A percentile compares a stretch with the other conserved stretches of the same genome.
These are phyloP conservation scores for Leiothrix lutea DNA, from an alignment of 2,113 vertebrate genomes.

Conservation along the genomic window DNA sequence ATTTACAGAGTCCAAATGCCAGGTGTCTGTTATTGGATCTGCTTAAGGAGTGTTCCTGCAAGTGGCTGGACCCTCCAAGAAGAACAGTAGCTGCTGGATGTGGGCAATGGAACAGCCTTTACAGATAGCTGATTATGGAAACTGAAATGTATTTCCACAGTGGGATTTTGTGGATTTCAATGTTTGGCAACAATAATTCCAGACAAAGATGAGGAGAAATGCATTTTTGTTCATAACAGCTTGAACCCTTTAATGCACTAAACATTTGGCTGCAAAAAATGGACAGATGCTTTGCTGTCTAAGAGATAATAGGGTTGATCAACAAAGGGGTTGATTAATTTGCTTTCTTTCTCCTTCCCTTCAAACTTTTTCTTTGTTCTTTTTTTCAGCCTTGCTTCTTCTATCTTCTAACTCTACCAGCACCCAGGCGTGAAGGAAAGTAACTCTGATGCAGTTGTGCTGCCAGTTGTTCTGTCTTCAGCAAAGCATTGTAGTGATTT, in stretches of 20 bases:
- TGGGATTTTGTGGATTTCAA: not conserved
- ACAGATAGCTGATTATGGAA: not conserved
- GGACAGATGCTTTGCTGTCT: not conserved
- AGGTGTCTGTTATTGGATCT: not conserved
- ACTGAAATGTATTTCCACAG: not conserved
- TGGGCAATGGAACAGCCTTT: not conserved
- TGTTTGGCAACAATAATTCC: not conserved
- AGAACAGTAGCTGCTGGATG: not conserved
- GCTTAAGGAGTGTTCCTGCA: not conserved
- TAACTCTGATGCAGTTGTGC: not conserved
- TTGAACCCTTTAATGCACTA: not conserved
- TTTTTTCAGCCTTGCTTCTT: slow-evolving; percentile 47
- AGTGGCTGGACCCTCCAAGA: not conserved
- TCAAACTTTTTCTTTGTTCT: slow-evolving; percentile 38
- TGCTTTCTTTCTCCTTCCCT: not conserved
- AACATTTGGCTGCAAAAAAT: not conserved
- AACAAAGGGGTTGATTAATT: not conserved
- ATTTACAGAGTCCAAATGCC: not conserved
- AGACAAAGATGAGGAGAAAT: not conserved
- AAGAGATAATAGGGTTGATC: not conserved
- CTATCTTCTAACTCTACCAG: slow-evolving; percentile 33
- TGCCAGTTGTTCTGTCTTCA: not conserved
- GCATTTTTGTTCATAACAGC: not conserved
- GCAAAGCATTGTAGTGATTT: not conserved
- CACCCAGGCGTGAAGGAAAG: slow-evolving; percentile 24